phyloP scores from a whole-genome alignment of 1,140 invertebrate genomes.

The Lamellibrachia luymesi region DNA sequence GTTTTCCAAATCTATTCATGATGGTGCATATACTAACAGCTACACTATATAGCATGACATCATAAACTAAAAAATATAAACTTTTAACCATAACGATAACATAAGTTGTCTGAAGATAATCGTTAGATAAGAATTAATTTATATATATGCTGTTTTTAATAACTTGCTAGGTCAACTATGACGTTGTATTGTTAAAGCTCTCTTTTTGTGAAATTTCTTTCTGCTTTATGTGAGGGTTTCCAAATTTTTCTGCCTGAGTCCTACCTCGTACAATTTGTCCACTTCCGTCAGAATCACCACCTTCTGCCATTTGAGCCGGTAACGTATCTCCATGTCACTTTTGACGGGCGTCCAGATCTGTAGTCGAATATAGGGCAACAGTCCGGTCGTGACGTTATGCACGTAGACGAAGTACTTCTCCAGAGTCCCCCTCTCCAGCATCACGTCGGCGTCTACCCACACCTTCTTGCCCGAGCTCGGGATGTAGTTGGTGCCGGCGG shows the following conservation, averaged over 20 bases:
- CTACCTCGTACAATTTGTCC: not conserved
- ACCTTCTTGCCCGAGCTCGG: not conserved
- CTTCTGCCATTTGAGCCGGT: not conserved
- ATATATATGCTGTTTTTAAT: too few species aligned
- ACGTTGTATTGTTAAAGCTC: too few species aligned
- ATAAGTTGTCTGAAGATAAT: too few species aligned
- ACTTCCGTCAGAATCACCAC: not conserved
- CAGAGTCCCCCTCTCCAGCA: not conserved
- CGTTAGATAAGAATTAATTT: too few species aligned
- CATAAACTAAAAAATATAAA: too few species aligned
- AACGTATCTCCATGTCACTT: not conserved
- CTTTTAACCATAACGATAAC: too few species aligned
- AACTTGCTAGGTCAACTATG: too few species aligned
- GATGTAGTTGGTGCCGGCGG: not conserved
- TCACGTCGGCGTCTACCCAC: not conserved
- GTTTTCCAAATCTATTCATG: too few species aligned
- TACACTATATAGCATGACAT: too few species aligned
- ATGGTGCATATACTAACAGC: too few species aligned
- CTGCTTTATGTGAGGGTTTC: not conserved
- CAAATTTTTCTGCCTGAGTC: not conserved
- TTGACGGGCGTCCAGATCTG: not conserved
- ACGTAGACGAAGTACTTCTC: slow-evolving; percentile 4
- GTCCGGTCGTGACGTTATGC: not conserved
- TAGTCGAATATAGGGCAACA: not conserved
- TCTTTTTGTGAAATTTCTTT: too few species aligned